phyloP scores from a whole-genome alignment of 2,797 vertebrate genomes.

The Clarias fuscus region DNA sequence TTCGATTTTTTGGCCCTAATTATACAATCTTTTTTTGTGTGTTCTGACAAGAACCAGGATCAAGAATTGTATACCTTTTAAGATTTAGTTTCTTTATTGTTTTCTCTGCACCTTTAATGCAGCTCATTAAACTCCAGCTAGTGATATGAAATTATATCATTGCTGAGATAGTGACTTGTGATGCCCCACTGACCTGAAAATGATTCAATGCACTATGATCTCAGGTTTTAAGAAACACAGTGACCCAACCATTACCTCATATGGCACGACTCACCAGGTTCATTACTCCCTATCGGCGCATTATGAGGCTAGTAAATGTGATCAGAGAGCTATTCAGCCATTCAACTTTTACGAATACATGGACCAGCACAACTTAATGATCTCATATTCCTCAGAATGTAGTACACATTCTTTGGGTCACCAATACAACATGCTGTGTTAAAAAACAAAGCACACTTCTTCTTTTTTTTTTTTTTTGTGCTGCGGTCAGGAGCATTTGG shows the following conservation, averaged over 20 bases:
- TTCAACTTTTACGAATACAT: constrained; percentile 25
- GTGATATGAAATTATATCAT: constrained; percentile 52
- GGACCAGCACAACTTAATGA: constrained; percentile 36
- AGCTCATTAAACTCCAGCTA: constrained; percentile 43
- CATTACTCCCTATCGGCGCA: constrained; percentile 33
- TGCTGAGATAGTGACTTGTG: constrained; percentile 42
- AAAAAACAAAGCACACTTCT: background rate
- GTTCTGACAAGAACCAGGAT: background rate
- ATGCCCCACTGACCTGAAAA: constrained; percentile 49
- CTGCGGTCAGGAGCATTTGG: constrained; percentile 22
- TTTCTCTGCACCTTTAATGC: constrained; percentile 35
- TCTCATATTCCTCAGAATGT: constrained; percentile 46
- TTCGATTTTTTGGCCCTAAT: background rate
- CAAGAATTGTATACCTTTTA: constrained; percentile 8
- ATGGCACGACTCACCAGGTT: constrained; percentile 34
- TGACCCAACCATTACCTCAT: constrained; percentile 52
- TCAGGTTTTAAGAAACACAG: constrained; percentile 44
- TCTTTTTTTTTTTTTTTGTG: constrained; percentile 6
- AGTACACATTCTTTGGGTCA: constrained; percentile 24
- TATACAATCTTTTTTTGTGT: background rate
- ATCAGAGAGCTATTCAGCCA: constrained; percentile 42
- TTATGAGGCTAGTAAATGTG: constrained; percentile 48
- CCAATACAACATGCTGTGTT: background rate
- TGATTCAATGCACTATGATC: constrained; percentile 51
- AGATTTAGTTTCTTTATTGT: background rate